Evolutionary conservation across 2,888 invertebrate genomes (phyloP), one percentile per base, ranked within the genome.

Genomic region (Nasonia oneida): DNA sequence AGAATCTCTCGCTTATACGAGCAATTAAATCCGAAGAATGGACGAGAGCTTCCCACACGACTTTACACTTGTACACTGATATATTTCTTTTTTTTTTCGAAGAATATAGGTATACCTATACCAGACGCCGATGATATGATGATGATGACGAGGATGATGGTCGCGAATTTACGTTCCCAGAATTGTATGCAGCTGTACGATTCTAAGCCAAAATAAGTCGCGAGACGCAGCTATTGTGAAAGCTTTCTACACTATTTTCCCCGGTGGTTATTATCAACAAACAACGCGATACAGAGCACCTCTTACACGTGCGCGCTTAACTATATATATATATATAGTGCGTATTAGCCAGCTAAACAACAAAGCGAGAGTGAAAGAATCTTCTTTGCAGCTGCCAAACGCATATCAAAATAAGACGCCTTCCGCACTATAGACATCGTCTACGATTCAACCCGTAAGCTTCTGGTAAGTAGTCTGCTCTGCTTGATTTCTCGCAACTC

Each of bases 11-110:
- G 0, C 50, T 18, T 10, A 42, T 57, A 77, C 76, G 76, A 71
- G 76, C 47, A 85, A 85, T 85, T 81, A 81, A 85, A 71, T 61
- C 12, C 71, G 57, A 53, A 70, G 84, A 84, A 84, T 80, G 57
- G 75, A 84, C 77, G 70, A 37, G 82, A n/a, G 39, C n/a, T 84
- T 76, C 84, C 67, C 84, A 64, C 70, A 42, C 47, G 29, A 12
- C 42, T 42, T 42, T 53, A 29, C 29, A 29, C 0, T 29, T 29
- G 29, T 29, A 29, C 29, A 29, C 29, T n/a, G 80, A n/a, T 71
- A 64, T 10, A 81, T 29, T 29, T 29, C 29, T 29, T 57, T 81
- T 81, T 81, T 79, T 81, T 47, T 12, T 12, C 47, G 47, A 47
- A 47, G 1, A 10, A 47, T 4, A 37, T 37, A 37, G 37, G 37